These are phyloP conservation scores for Lagenorhynchus albirostris DNA, from an alignment of 2,113 vertebrate genomes.

Conservation along the genomic window DNA sequence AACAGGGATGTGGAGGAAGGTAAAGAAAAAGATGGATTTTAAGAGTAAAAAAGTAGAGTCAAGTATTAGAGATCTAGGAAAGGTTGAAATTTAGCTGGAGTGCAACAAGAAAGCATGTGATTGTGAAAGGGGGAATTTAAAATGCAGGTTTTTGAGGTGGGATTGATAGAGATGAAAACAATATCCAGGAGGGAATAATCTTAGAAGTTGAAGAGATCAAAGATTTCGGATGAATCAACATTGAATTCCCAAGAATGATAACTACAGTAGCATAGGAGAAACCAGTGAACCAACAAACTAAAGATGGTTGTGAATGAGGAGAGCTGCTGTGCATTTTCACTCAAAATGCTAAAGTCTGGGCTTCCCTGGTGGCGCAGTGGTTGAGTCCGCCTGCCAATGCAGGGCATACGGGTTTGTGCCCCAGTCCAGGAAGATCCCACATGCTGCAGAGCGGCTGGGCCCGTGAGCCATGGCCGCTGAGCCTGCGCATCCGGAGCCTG, in stretches of 20 bases:
- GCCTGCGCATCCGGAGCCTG: no score
- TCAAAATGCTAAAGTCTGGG: not conserved
- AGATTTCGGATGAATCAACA: not conserved
- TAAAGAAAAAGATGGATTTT: not conserved
- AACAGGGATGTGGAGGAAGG: not conserved
- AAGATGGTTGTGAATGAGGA: rapidly evolving
- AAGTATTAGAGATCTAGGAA: not conserved
- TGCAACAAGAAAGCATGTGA: not conserved
- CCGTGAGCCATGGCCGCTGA: no score
- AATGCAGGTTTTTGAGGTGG: not conserved
- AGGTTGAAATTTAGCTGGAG: not conserved
- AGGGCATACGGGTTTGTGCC: no score
- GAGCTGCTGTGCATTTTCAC: not conserved
- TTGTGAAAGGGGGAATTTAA: not conserved
- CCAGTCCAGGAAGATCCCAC: no score
- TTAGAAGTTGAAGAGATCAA: not conserved
- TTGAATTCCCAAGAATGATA: not conserved
- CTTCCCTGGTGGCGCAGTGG: no score
- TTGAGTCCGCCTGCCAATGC: no score
- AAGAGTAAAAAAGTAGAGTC: not conserved
- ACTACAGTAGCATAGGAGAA: not conserved
- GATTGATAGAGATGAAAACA: not conserved
- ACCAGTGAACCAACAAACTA: not conserved
- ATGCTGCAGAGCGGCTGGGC: no score
- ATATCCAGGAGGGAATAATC: not conserved